A percentile compares a stretch with the other conserved stretches of the same genome.
Conservation (phyloP, 2,113 vertebrate genomes). For the Montifringilla adamsi region DNA sequence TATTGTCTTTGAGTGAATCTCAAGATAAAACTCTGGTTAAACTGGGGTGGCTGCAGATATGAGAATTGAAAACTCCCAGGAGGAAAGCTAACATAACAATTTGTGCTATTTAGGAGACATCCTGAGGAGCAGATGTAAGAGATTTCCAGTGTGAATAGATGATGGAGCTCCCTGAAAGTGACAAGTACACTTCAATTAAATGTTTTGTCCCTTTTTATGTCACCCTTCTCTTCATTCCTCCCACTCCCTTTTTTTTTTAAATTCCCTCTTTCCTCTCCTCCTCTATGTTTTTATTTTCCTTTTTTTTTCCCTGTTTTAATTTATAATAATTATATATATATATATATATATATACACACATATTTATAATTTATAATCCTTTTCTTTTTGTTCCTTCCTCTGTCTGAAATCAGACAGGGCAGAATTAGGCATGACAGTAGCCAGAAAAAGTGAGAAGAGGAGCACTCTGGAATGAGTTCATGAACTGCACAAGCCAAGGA, state of each 20-base stretch:
- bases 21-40: neutral
- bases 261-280: rapidly evolving
- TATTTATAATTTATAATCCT: neutral
- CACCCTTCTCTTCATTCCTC: neutral
- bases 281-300: neutral
- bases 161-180: neutral
- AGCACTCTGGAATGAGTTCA: neutral
- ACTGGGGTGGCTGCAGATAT: neutral
- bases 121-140: neutral
- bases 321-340: neutral
- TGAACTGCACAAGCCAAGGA: neutral
- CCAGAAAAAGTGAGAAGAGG: neutral
- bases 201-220: neutral
- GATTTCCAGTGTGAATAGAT: neutral
- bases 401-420: neutral
- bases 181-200: neutral
- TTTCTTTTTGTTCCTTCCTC: no score
- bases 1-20: neutral
- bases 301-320: rapidly evolving
- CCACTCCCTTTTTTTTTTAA: rapidly evolving
- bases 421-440: neutral
- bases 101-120: neutral
- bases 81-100: neutral
- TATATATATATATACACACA: no score
- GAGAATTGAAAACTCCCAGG: neutral